Evolutionary conservation across 2,113 vertebrate genomes (phyloP).

Genomic region (Mionectes macconnelli): DNA sequence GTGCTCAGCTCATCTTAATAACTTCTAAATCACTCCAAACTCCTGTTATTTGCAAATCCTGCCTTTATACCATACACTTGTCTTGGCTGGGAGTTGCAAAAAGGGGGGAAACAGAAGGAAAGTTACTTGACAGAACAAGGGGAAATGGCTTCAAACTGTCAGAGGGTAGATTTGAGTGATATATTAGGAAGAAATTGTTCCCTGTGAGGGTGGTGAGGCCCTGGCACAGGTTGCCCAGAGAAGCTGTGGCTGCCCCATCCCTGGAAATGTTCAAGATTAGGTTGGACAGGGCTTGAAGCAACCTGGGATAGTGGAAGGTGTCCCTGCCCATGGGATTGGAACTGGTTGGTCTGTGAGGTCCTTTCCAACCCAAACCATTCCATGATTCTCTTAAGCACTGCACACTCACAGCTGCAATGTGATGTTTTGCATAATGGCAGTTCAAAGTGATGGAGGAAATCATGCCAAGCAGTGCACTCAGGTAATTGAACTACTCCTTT

Average conservation of each 20-base stretch:
- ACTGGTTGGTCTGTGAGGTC: accelerated
- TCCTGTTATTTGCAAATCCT: background rate
- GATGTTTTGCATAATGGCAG: background rate
- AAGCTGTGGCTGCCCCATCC: background rate
- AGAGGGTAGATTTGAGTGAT: background rate
- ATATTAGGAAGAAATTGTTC: background rate
- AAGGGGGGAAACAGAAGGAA: background rate
- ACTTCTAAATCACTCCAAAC: background rate
- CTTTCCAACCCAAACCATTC: background rate
- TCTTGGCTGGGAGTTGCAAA: background rate
- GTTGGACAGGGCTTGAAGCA: accelerated
- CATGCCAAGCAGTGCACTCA: background rate
- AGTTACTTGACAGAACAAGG: background rate
- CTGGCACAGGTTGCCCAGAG: background rate
- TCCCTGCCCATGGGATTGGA: accelerated
- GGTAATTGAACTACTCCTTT: background rate
- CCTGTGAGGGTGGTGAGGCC: accelerated
- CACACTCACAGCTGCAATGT: background rate
- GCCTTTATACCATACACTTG: background rate
- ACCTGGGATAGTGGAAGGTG: background rate
- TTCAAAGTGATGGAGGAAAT: background rate
- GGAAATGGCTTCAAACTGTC: background rate
- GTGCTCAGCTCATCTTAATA: background rate
- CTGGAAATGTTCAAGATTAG: background rate
- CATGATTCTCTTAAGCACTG: background rate